Base-by-base conservation (phyloP, 2,113 vertebrate species). In the Amblyornis subalaris region DNA sequence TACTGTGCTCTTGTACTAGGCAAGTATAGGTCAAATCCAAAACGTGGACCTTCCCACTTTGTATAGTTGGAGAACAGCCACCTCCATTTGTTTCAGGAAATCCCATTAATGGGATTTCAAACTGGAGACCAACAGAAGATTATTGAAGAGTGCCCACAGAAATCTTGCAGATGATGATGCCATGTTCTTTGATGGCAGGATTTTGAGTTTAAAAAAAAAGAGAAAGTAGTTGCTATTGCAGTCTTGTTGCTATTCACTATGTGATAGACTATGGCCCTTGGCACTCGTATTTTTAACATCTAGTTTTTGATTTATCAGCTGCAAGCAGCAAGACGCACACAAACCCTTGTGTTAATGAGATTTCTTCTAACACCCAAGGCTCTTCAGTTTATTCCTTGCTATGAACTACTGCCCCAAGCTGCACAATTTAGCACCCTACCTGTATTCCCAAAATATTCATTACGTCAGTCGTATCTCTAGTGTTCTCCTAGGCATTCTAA, bases 361-460 rank as follows among this genome's bases (percentile, higher is more conserved):
- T 54, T 84, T 88, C 76, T 80, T 58, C 13, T 64, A 86, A 89
- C 33, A 73, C 11, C 48, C n/a, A 90, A 66, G 44, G 55, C 82
- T 80, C 70, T 66, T 81, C 70, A 60, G 53, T 58, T 90, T 77
- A 71, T 60, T 48, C 73, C 44, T 83, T 67, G 61, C 53, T 74
- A 64, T 64, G 64, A 88, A 82, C 72, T 90, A 70, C 2, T 82
- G 78, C 81, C 62, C 66, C 50, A 61, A 89, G 65, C 44, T 72
- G 73, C 73, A 78, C 42, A 72, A 83, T 93, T 88, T 84, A 82
- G 74, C 51, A 70, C 57, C 71, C 73, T 71, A 73, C 51, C 71
- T 64, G 23, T 50, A 80, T 71, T 91, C 90, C 82, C 64, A 85
- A 96, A 95, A 88, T 74, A 93, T 12, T 90, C 26, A 58, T 67